Base-by-base conservation (phyloP, 2,888 invertebrate species). In the Leptothorax acervorum region DNA sequence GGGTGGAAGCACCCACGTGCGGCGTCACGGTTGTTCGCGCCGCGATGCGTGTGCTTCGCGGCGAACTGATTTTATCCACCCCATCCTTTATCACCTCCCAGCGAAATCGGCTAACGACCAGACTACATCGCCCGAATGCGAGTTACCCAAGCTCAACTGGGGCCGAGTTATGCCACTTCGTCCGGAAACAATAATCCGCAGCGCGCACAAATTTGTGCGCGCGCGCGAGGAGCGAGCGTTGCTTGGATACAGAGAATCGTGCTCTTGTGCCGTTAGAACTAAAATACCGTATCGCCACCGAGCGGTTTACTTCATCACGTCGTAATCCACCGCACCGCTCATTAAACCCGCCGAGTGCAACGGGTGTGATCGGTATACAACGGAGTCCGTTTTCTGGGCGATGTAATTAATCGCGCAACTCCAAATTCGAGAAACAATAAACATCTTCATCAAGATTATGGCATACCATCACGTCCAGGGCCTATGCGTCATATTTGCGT, bases 161-260 rank as follows among this genome's bases (percentile, higher is more conserved):
- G 55, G 42, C 75, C 78, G 15, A 51, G 68, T 86, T 89, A 68
- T 74, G 74, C 79, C 65, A 89, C 86, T 85, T 89, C 85, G 75
- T 9, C 83, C 79, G 83, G 83, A 89, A 89, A 66, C 86, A 87
- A 89, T 83, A 71, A 42, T 63, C 66, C 65, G 53, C 53, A 48
- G 76, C 51, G 23, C 53, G 51, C 63, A n/a, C 53, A 28, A 28
- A 42, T 53, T 63, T 15, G 23, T 23, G 23, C 23, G 23, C 23
- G 23, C 23, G 45, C 35, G 53, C 48, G 18, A n/a, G 8, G 23
- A 42, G 53, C 39, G 51, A 73, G 9, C 9, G 15, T 51, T 48
- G 62, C 62, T 48, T 15, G 51, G 48, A 11, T 65, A 65, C 45
- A 60, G 55, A 42, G 53, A 74, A 45, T 31, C 39, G 55, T 23